Conservation (phyloP, 2,797 vertebrate genomes). For the Bryconaethiops microstoma region DNA sequence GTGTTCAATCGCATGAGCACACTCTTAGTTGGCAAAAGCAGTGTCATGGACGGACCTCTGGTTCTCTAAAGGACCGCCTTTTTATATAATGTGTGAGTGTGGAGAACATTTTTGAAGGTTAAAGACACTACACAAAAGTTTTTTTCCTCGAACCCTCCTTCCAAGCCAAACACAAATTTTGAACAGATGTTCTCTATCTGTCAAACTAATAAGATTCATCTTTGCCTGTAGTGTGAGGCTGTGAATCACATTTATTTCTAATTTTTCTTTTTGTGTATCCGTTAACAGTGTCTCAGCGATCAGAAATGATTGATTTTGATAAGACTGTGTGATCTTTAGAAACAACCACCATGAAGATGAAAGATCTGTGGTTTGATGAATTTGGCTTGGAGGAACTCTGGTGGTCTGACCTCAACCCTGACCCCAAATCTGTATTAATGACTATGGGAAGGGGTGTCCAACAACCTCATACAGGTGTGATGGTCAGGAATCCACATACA, state of each 20-base stretch:
- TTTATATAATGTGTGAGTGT: too few species aligned
- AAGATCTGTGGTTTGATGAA: neutral
- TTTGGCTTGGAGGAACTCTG: too few species aligned
- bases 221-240: neutral
- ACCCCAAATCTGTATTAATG: too few species aligned
- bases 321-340: neutral
- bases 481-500: too few species aligned
- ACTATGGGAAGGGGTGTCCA: too few species aligned
- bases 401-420: too few species aligned
- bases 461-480: too few species aligned
- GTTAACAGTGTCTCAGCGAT: neutral
- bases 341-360: neutral
- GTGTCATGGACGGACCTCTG: neutral
- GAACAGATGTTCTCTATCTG: slow-evolving; percentile 25
- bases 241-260: slow-evolving; percentile 1
- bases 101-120: too few species aligned
- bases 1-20: neutral
- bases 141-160: too few species aligned
- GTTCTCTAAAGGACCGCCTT: too few species aligned
- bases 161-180: neutral
- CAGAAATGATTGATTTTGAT: neutral
- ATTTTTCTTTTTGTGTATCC: neutral
- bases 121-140: too few species aligned
- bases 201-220: slow-evolving; percentile 7
- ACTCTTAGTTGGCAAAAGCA: neutral